Evolutionary conservation across 2,888 invertebrate species (phyloP), one percentile per base, ranked within the genome.

Genomic region (Petrophora chlorosata): DNA sequence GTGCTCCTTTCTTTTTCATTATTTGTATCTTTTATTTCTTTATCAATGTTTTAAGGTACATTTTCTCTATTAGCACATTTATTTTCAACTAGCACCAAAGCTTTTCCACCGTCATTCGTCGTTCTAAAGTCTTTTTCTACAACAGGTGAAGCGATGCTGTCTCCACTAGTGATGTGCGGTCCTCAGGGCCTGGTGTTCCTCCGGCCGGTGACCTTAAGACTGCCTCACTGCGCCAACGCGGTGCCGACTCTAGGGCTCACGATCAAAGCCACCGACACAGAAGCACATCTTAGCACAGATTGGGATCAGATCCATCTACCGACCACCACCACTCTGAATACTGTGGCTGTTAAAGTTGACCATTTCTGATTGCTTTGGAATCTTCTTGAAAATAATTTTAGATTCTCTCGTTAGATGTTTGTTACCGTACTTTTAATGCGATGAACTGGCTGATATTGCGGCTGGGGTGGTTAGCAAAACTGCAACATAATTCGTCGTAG

Each of bases 141-240:
- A 56, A 61, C 75, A 97, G 97, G 98, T 93, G 98, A 98, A 92
- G 96, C 97, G 56, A 94, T 98, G 92, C 92, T 98, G 69, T 97
- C 97, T 70, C 98, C 98, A 51, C 92, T 98, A 71, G 98, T 98
- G 73, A 97, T 98, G 96, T 98, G 98, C 90, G 98, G 98, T 53
- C 98, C 98, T 14, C 97, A 97, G 89, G 95, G 98, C 61, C 92
- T 98, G 62, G 94, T 95, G 82, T 98, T 98, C 90, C 88, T 94
- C 51, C 93, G 94, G 76, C 97, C 98, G 39, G 97, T 98, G 71
- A 97, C 98, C 69, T 92, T 98, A 43, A 94, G 96, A 62, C 94
- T 98, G 76, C 98, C 98, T 59, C 98, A 95, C 80, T 95, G 94
- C 80, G 94, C 94, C 62, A 95, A 95, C 78, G 94, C 94, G 39